Conservation (phyloP, 2,888 invertebrate species). For the Cremastinae sp. region DNA sequence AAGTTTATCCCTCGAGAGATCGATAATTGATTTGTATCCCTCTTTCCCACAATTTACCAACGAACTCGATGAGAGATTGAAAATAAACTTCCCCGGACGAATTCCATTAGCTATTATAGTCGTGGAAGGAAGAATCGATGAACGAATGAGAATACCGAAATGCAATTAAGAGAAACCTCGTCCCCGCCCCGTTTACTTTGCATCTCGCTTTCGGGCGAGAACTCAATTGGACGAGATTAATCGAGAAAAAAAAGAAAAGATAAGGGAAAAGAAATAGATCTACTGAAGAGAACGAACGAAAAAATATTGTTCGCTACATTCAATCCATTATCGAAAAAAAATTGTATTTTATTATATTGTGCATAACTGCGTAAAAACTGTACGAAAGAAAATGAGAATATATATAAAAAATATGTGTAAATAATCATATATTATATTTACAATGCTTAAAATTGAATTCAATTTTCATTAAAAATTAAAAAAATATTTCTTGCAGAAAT, state of each 20-base stretch:
- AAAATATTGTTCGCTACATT: no score
- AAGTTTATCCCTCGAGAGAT: slow-evolving; percentile 18
- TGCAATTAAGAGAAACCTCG: neutral
- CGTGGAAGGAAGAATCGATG: slow-evolving; percentile 4
- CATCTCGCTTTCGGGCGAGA: neutral
- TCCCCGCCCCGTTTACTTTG: neutral
- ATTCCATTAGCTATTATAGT: neutral
- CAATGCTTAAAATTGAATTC: no score
- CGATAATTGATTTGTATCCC: slow-evolving; percentile 59
- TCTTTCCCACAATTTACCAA: slow-evolving; percentile 6
- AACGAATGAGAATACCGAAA: neutral
- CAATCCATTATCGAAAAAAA: no score
- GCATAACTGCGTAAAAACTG: no score
- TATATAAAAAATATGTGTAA: no score
- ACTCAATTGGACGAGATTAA: neutral
- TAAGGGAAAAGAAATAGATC: no score
- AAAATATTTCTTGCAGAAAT: neutral
- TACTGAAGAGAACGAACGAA: no score
- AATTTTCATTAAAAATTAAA: no score
- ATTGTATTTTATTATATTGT: no score
- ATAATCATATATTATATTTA: no score
- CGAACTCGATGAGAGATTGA: slow-evolving; percentile 5
- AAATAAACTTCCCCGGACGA: slow-evolving; percentile 18
- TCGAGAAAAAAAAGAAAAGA: neutral
- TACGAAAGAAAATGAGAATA: no score